Evolutionary conservation across 2,888 invertebrate species (phyloP).

Genomic region (Dryomyza anilis): DNA sequence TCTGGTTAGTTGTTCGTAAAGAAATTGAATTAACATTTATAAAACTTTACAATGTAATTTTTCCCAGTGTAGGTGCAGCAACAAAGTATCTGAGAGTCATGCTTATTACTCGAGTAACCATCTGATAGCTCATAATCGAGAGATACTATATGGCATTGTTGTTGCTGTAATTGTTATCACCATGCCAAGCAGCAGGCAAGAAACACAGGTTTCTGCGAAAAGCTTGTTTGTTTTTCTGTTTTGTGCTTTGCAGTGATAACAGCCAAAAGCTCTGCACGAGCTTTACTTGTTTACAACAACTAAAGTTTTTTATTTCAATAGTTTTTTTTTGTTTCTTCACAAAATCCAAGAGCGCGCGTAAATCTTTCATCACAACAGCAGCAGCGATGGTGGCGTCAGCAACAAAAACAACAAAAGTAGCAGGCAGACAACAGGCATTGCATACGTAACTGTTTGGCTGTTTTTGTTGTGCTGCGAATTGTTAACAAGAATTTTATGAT

Average conservation of each 20-base stretch:
- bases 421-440: no score
- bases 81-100: no score
- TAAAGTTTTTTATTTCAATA: no score
- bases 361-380: background rate
- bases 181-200: background rate
- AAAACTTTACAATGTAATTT: no score
- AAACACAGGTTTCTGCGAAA: background rate
- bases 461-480: constrained; percentile 7
- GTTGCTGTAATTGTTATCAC: background rate
- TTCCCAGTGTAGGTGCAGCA: no score
- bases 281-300: constrained; percentile 1
- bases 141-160: background rate
- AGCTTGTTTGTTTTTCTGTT: background rate
- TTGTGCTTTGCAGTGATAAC: constrained; percentile 16
- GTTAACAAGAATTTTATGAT: constrained; percentile 21
- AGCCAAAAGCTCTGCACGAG: constrained; percentile 8
- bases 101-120: no score
- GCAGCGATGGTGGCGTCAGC: background rate
- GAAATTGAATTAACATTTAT: no score
- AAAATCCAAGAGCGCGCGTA: constrained; percentile 14
- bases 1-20: no score
- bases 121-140: no score
- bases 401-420: background rate
- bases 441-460: background rate
- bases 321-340: constrained; percentile 3